A percentile compares a stretch with the other conserved stretches of the same genome.
Evolutionary conservation across 2,113 vertebrate species (phyloP).

Genomic region (Odontesthes bonariensis): DNA sequence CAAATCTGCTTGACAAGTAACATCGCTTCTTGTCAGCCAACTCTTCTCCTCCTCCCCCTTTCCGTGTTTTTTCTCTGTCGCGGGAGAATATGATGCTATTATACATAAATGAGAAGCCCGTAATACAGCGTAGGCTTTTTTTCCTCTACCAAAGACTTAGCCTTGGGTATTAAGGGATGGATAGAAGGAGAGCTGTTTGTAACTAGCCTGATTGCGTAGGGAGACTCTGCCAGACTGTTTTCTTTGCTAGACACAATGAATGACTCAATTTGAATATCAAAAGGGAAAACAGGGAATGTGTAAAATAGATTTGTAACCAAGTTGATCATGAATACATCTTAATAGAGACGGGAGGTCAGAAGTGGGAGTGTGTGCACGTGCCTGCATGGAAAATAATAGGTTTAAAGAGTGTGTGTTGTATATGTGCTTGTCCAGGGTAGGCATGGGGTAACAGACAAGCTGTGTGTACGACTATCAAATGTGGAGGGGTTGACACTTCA

Average conservation of each 20-base stretch:
- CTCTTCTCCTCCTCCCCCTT: constrained; percentile 38
- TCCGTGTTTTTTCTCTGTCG: constrained; percentile 21
- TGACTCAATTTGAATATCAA: constrained; percentile 72
- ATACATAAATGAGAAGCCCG: constrained; percentile 68
- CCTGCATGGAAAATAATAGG: constrained; percentile 20
- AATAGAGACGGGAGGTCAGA: constrained; percentile 44
- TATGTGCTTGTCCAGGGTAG: constrained; percentile 24
- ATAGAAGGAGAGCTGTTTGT: constrained; percentile 35
- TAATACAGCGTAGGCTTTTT: constrained; percentile 43
- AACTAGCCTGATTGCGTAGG: constrained; percentile 32
- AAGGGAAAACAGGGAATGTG: constrained; percentile 52
- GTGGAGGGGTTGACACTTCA: constrained; percentile 43
- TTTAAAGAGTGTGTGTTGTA: constrained; percentile 44
- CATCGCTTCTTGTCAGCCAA: constrained; percentile 65
- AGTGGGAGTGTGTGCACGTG: constrained; percentile 12
- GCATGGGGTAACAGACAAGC: constrained; percentile 15
- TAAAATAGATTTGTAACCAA: constrained; percentile 54
- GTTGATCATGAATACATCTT: constrained; percentile 55
- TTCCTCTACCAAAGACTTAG: constrained; percentile 25
- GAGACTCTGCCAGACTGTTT: constrained; percentile 33
- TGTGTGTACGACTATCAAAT: constrained; percentile 38
- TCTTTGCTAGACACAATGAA: constrained; percentile 50
- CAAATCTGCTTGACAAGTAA: constrained; percentile 79
- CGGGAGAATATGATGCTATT: constrained; percentile 58
- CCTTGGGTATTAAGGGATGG: constrained; percentile 33